These are phyloP conservation scores for Noctua pronuba DNA, from an alignment of 2,888 invertebrate genomes.

Conservation along the genomic window DNA sequence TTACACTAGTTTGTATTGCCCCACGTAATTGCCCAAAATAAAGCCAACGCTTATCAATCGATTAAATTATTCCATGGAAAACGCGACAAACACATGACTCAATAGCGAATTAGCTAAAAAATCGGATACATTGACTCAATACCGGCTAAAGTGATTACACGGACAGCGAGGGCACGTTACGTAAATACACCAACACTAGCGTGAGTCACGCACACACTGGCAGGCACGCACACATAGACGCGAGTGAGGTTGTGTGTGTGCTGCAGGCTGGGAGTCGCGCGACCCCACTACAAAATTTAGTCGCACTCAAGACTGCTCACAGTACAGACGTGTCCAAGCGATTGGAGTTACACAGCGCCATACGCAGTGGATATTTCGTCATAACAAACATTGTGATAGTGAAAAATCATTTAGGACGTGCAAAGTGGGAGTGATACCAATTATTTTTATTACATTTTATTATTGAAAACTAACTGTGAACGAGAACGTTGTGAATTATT, in stretches of 20 bases:
- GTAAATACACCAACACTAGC: conserved; percentile 85
- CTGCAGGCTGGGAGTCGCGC: conserved; percentile 83
- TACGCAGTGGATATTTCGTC: conserved; percentile 88
- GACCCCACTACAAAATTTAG: conserved; percentile 89
- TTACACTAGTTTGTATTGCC: conserved; percentile 69
- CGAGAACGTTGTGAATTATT: conserved; percentile 76
- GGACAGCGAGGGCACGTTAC: conserved; percentile 83
- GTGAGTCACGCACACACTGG: conserved; percentile 73
- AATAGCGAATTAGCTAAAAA: conserved; percentile 87
- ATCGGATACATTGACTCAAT: conserved; percentile 87
- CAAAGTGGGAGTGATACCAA: conserved; percentile 86
- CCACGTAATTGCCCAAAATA: conserved; percentile 73
- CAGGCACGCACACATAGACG: conserved; percentile 55
- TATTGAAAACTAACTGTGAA: conserved; percentile 81
- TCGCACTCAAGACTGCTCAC: conserved; percentile 83
- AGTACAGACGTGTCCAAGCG: conserved; percentile 81
- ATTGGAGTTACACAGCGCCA: conserved; percentile 79
- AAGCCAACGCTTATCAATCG: conserved; percentile 74
- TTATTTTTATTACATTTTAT: conserved; percentile 69
- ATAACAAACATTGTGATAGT: conserved; percentile 89
- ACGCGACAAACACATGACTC: conserved; percentile 86
- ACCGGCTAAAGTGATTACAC: conserved; percentile 85
- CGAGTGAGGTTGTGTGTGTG: conserved; percentile 73
- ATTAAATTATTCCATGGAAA: conserved; percentile 72
- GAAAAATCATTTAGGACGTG: conserved; percentile 85